Evolutionary conservation across 1,140 invertebrate species (phyloP).

Genomic region (Heliconius hewitsoni): DNA sequence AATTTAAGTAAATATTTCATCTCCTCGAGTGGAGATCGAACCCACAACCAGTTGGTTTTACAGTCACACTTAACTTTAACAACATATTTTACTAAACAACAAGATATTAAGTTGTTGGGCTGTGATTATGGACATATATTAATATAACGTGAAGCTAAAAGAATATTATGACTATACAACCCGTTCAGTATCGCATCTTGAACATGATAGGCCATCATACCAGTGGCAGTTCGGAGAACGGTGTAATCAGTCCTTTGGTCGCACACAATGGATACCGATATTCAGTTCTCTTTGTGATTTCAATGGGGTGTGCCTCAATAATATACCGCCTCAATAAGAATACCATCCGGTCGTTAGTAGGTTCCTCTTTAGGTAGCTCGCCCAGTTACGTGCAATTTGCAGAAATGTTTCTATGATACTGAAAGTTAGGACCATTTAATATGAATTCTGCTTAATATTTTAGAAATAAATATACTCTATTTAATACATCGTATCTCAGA

Average conservation of each 20-base stretch:
- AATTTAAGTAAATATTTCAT: too few relatives aligned
- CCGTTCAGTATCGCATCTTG: too few relatives aligned
- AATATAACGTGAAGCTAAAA: too few relatives aligned
- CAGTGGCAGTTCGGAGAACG: neutral
- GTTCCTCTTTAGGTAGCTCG: constrained; percentile 53
- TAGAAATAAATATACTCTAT: neutral
- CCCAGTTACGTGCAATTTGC: constrained; percentile 68
- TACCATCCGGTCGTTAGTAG: constrained; percentile 49
- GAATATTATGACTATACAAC: neutral
- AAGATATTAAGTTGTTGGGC: too few relatives aligned
- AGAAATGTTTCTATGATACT: constrained; percentile 47
- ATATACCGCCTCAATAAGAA: too few relatives aligned
- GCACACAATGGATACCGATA: neutral
- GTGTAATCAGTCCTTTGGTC: constrained; percentile 19
- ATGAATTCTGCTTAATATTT: constrained; percentile 41
- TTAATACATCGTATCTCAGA: too few relatives aligned
- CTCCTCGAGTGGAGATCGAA: too few relatives aligned
- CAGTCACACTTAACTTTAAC: too few relatives aligned
- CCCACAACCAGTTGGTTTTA: too few relatives aligned
- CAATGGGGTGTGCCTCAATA: neutral
- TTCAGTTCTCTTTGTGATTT: neutral
- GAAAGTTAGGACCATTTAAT: constrained; percentile 60
- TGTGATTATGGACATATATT: too few relatives aligned
- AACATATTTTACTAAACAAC: too few relatives aligned
- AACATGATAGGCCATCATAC: neutral